Evolutionary conservation across 2,797 vertebrate genomes (phyloP).

Genomic region (Chrysocyon brachyurus): DNA sequence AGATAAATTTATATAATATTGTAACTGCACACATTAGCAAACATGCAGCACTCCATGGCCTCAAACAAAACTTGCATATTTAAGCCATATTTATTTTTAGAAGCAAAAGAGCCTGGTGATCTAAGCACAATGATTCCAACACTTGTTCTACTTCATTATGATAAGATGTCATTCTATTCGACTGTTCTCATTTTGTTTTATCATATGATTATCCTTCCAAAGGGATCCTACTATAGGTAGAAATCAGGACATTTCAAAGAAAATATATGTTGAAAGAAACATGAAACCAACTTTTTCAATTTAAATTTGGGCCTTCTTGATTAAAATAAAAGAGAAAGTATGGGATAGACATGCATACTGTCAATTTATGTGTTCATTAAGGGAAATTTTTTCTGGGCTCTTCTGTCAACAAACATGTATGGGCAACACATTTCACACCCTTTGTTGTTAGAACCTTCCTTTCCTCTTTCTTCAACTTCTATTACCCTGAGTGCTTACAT

Average conservation of each 20-base stretch:
- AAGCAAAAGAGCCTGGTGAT: conserved; percentile 34
- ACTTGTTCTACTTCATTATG: conserved; percentile 59
- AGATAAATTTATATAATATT: background rate
- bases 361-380: background rate
- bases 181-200: background rate
- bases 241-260: conserved; percentile 20
- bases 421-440: background rate
- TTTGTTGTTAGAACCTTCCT: background rate
- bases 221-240: background rate
- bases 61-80: background rate
- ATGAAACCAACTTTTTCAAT: background rate
- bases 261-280: background rate
- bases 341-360: background rate
- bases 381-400: background rate
- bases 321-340: background rate
- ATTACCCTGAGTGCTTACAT: background rate
- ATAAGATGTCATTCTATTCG: conserved; percentile 42
- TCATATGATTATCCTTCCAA: background rate
- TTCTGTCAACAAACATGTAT: background rate
- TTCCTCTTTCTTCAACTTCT: background rate
- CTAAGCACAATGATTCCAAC: conserved; percentile 38
- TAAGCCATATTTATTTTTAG: conserved; percentile 75
- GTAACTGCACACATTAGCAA: background rate
- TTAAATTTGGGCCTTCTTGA: background rate
- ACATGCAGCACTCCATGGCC: background rate